Base-by-base conservation (phyloP, 92 coral and sea anemone genomes). In the Chrysogorgia sp. region DNA sequence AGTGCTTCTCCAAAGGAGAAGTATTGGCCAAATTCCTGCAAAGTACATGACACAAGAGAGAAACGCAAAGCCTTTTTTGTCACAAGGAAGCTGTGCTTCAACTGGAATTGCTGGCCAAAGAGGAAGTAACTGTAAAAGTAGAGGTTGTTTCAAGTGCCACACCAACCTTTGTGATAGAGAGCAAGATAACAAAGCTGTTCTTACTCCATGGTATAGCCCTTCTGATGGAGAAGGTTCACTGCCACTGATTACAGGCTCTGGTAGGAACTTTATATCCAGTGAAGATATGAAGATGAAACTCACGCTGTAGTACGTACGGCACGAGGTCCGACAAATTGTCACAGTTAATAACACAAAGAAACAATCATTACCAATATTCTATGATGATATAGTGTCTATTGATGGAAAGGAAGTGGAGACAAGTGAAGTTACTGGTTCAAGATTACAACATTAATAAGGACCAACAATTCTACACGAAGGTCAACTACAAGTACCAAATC, bases 261-360 rank as follows among this genome's bases (percentile, higher is more conserved):
- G 90, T 20, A 81, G 90, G 40, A 82, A 81, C 65, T n/a, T n/a
- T n/a, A n/a, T n/a, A n/a, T n/a, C n/a, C n/a, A n/a, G n/a, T n/a
- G n/a, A n/a, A n/a, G n/a, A n/a, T n/a, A n/a, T n/a, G n/a, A n/a
- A n/a, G n/a, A n/a, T n/a, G 23, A 69, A 40, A 52, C 55, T 78
- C 23, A 71, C 63, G 20, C 37, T 77, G 37, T 34, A 79, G 21
- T 85, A 81, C 29, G 60, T 56, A 14, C 82, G 75, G 34, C 86
- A 86, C 48, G 83, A 85, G 63, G 29, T 34, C 21, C 82, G 83
- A 40, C 41, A 81, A 34, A 86, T 87, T 40, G 85, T 84, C 25
- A 87, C 91, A 25, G 63, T 87, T 29, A 83, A 58, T 67, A 84
- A 87, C 22, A 75, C 58, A 34, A 65, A 86, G 71, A 72, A 66